Base-by-base conservation (phyloP, 2,797 vertebrate genomes). In the Rhodeus uyekii region DNA sequence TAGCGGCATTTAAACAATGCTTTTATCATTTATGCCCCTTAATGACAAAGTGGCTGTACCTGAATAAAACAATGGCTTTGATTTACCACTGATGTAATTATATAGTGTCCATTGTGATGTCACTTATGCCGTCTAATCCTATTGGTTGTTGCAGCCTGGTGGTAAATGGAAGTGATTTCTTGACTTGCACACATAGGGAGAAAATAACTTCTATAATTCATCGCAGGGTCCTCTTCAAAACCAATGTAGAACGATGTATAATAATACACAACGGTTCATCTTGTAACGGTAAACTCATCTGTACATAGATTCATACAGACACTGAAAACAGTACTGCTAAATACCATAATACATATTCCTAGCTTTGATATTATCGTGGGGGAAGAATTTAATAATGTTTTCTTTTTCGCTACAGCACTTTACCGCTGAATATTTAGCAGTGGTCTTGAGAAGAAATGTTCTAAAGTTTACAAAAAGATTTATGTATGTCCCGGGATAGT, bases 361-460 rank as follows among this genome's bases (percentile, higher is more conserved):
- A 38, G 34, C 68, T 48, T 78, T 68, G 29, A 76, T 27, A 42
- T 61, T 80, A 63, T 77, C 72, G 36, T 44, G 61, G 65, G 73
- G 46, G 75, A 72, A 63, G 64, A 38, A 39, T 68, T 34, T 14
- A 76, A 44, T n/a, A 10, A 67, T 76, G 63, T 76, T 68, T 75
- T 75, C 38, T 5, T 27, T 92, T 86, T 88, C 67, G 91, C 89
- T 89, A 86, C 88, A 92, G 93, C 93, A 94, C 92, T 94, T 93
- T 92, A 92, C 83, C 88, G 68, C 85, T 77, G 24, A 46, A 84
- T 82, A 78, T 80, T 76, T 76, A 38, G 73, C 67, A 46, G 81
- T 78, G 82, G 82, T 86, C 72, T 78, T 76, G 58, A 84, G 77
- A 75, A 72, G 29, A 64, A 27, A 60, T 36, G 24, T 34, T 79